These are phyloP conservation scores for Drosophila sucinea DNA, from an alignment of 1,140 invertebrate species.

Conservation along the genomic window DNA sequence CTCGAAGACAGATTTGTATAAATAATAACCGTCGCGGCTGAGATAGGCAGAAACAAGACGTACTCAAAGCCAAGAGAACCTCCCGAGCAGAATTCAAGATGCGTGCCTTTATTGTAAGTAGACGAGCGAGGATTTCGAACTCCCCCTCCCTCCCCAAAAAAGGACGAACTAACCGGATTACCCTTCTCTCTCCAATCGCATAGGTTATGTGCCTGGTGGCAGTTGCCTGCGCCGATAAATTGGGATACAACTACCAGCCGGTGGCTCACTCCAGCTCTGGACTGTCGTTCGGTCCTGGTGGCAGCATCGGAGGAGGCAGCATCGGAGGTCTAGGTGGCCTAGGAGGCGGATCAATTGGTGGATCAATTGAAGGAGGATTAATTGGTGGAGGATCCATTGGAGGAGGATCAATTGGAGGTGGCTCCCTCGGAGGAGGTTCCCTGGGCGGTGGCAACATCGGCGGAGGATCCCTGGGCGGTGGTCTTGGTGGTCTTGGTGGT, in stretches of 20 bases:
- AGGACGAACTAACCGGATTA: conserved; percentile 27
- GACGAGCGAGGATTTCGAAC: not conserved
- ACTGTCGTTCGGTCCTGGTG: conserved; percentile 63
- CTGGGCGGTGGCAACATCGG: conserved; percentile 34
- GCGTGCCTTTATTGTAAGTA: conserved; percentile 77
- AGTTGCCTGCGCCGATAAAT: conserved; percentile 73
- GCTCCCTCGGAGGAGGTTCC: not conserved
- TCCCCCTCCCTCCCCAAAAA: not conserved
- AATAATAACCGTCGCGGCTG: conserved; percentile 52
- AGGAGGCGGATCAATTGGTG: conserved; percentile 9
- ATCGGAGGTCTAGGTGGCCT: conserved; percentile 27
- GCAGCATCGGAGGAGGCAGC: conserved; percentile 40
- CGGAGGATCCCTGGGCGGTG: conserved; percentile 25
- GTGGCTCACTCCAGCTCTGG: conserved; percentile 63
- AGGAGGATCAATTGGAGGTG: conserved; percentile 8
- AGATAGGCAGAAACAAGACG: conserved; percentile 62
- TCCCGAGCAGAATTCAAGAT: conserved; percentile 61
- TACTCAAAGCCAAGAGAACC: conserved; percentile 67
- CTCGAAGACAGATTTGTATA: conserved; percentile 71
- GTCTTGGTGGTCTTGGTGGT: conserved; percentile 41
- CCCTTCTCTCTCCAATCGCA: conserved; percentile 6
- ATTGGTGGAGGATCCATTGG: conserved; percentile 20
- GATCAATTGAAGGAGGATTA: not conserved
- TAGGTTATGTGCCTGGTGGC: conserved; percentile 74
- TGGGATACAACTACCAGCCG: conserved; percentile 79